A percentile compares a stretch with the other conserved stretches of the same genome.
Evolutionary conservation across 2,888 invertebrate species (phyloP).

Genomic region (Cenopis cana): DNA sequence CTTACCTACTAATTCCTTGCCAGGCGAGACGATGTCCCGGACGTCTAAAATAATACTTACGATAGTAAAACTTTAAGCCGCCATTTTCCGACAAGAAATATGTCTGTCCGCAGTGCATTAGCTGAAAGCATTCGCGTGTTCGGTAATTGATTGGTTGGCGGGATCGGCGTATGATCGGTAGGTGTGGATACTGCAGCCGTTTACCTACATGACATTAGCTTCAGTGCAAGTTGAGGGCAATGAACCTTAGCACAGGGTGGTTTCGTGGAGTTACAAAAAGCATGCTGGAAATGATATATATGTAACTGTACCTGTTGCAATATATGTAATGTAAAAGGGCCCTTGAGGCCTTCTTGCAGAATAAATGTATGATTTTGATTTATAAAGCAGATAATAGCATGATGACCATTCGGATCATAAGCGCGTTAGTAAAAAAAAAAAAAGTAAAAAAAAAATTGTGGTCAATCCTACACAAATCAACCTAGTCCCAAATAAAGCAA

Average conservation of each 20-base stretch:
- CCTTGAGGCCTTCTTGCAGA: no score
- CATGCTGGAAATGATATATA: no score
- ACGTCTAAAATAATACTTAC: conserved; percentile 28
- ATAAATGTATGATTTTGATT: no score
- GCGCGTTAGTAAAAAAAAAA: no score
- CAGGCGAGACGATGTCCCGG: conserved; percentile 1
- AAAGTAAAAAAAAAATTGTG: no score
- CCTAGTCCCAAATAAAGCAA: no score
- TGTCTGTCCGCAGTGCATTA: conserved; percentile 55
- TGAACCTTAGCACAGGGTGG: conserved; percentile 3
- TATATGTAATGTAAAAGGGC: no score
- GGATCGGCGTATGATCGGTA: conserved; percentile 52
- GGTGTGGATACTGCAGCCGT: conserved; percentile 27
- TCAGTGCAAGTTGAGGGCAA: background rate
- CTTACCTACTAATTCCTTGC: background rate
- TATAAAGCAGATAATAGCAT: no score
- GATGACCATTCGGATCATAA: no score
- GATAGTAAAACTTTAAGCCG: conserved; percentile 39
- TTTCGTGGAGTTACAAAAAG: background rate
- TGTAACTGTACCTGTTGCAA: no score
- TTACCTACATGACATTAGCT: background rate
- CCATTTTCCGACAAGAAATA: conserved; percentile 47
- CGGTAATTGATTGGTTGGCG: conserved; percentile 66
- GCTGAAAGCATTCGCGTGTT: conserved; percentile 74
- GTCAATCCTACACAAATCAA: no score